Conservation (phyloP, 1,140 invertebrate species). For the Papilio polyxenes region DNA sequence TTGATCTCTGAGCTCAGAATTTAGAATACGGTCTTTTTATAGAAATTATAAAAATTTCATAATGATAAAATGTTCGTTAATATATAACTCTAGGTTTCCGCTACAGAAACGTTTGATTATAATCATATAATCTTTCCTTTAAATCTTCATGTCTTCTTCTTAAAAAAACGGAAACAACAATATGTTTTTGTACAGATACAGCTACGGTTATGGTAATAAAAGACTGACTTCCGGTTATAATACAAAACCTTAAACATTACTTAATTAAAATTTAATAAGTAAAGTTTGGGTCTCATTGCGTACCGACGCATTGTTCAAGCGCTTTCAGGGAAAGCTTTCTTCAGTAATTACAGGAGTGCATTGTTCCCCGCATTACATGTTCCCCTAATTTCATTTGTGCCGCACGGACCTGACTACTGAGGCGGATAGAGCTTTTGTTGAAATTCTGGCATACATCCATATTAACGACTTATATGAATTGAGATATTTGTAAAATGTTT, state of each 20-base stretch:
- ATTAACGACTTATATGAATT: background rate
- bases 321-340: slow-evolving; percentile 23
- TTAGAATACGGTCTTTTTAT: background rate
- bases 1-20: background rate
- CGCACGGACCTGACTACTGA: slow-evolving; percentile 9
- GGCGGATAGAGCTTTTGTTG: slow-evolving; percentile 24
- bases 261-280: background rate
- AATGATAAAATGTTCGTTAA: no score
- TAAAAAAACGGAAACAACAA: no score
- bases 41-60: no score
- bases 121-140: no score
- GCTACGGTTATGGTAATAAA: no score
- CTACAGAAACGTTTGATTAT: no score
- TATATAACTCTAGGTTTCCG: no score
- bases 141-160: no score
- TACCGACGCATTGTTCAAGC: background rate
- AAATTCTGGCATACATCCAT: slow-evolving; percentile 8
- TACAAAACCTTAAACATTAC: no score
- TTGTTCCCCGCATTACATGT: slow-evolving; percentile 33
- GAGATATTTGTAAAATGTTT: background rate
- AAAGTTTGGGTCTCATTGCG: background rate
- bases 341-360: slow-evolving; percentile 37
- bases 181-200: no score
- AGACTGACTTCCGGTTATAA: no score
- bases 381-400: slow-evolving; percentile 37